These are phyloP conservation scores for Xiphydria camelus DNA, from an alignment of 2,888 invertebrate species.

Conservation along the genomic window DNA sequence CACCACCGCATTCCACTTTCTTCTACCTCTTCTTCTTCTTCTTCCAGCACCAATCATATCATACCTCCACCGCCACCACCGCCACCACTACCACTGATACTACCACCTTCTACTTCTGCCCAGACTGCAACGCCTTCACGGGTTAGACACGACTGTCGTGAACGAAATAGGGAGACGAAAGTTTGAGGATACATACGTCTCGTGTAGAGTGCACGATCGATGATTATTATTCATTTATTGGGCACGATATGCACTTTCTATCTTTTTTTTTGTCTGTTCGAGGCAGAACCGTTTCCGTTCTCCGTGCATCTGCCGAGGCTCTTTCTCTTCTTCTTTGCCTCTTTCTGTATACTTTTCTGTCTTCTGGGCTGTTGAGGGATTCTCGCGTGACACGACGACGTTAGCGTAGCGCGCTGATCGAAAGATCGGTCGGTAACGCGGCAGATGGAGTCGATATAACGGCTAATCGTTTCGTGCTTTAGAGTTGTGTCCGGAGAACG, in stretches of 20 bases:
- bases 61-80: slow-evolving; percentile 36
- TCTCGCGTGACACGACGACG: too few species aligned
- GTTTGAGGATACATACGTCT: too few species aligned
- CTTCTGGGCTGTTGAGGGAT: slow-evolving; percentile 11
- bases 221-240: slow-evolving; percentile 13
- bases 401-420: too few species aligned
- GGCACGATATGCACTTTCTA: too few species aligned
- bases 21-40: slow-evolving; percentile 51
- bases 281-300: background rate
- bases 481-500: too few species aligned
- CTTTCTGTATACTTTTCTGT: slow-evolving; percentile 3
- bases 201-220: slow-evolving; percentile 38
- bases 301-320: too few species aligned
- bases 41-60: slow-evolving; percentile 53
- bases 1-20: slow-evolving; percentile 35
- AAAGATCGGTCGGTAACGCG: too few species aligned
- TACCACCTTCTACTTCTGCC: slow-evolving; percentile 12
- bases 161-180: too few species aligned
- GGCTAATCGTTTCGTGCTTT: too few species aligned
- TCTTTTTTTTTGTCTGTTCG: slow-evolving; percentile 2
- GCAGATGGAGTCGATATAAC: too few species aligned
- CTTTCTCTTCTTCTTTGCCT: too few species aligned
- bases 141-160: too few species aligned
- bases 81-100: slow-evolving; percentile 25
- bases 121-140: slow-evolving; percentile 36